A percentile compares a stretch with the other conserved stretches of the same genome.
phyloP scores from a whole-genome alignment of 2,888 invertebrate species.

The Pantelozetes paolii region DNA sequence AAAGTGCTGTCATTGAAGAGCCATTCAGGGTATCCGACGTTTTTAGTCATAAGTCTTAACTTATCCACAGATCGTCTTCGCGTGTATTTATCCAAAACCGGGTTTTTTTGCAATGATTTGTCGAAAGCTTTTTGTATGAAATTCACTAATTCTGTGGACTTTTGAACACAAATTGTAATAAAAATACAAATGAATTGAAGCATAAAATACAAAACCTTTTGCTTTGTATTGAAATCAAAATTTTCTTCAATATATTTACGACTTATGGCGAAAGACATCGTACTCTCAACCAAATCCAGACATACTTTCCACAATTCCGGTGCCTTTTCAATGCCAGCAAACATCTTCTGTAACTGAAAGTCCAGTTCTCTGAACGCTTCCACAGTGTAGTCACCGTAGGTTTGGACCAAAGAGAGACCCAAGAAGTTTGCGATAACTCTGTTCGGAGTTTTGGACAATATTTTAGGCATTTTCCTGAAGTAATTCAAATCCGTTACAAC shows the following conservation, averaged over 20 bases:
- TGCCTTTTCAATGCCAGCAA: neutral
- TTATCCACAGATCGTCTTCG: conserved; percentile 50
- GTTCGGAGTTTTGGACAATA: neutral
- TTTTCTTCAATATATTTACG: conserved; percentile 4
- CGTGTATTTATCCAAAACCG: neutral
- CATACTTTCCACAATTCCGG: neutral
- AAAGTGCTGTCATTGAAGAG: conserved; percentile 49
- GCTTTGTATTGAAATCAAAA: neutral
- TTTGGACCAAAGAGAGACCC: neutral
- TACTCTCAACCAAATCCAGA: neutral
- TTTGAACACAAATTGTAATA: neutral
- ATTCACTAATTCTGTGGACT: neutral
- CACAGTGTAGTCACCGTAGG: neutral
- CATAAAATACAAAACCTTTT: neutral
- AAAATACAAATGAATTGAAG: neutral
- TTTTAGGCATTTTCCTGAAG: neutral
- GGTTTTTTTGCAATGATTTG: neutral
- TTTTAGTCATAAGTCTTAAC: conserved; percentile 55
- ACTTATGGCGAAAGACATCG: neutral
- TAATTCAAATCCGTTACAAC: neutral
- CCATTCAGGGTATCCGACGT: conserved; percentile 57
- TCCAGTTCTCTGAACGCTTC: neutral
- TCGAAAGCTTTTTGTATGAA: neutral
- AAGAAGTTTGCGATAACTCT: neutral
- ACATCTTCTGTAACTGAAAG: neutral